A percentile compares a stretch with the other conserved stretches of the same genome.
These are phyloP conservation scores for Progne subis DNA, from an alignment of 2,113 vertebrate species.

Conservation along the genomic window DNA sequence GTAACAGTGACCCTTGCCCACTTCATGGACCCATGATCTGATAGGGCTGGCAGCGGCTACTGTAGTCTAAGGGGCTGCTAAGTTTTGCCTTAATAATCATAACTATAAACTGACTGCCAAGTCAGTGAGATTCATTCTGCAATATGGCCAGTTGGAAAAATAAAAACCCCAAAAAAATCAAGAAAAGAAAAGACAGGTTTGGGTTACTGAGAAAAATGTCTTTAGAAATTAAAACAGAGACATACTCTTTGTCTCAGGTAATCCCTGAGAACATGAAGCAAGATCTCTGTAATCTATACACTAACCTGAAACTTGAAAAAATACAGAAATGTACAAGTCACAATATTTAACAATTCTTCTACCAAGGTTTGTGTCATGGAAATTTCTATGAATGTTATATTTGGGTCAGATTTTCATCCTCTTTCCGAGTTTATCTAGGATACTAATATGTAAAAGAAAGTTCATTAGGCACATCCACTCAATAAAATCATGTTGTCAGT, in stretches of 20 bases:
- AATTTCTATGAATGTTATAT: not conserved
- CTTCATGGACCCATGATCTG: not conserved
- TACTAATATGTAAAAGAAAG: not conserved
- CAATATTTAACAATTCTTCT: not conserved
- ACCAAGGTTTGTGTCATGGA: not conserved
- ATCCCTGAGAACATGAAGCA: not conserved
- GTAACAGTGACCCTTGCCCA: not conserved
- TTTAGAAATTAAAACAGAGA: not conserved
- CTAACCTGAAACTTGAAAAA: conserved; percentile 23
- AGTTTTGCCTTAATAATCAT: not conserved
- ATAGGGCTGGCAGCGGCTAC: not conserved
- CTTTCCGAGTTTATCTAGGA: not conserved
- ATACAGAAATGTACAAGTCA: not conserved
- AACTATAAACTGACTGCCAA: not conserved
- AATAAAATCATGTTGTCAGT: not conserved
- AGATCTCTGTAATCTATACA: conserved; percentile 11
- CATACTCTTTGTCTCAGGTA: conserved; percentile 1
- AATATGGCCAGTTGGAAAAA: not conserved
- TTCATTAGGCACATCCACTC: not conserved
- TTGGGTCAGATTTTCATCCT: not conserved
- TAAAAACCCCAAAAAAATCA: not conserved
- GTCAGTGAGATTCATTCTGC: not conserved
- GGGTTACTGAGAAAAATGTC: not conserved
- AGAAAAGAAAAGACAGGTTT: not conserved
- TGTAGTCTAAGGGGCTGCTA: not conserved